Evolutionary conservation across 2,888 invertebrate species (phyloP), one percentile per base, ranked within the genome.

Genomic region (Odontocolon sp.): DNA sequence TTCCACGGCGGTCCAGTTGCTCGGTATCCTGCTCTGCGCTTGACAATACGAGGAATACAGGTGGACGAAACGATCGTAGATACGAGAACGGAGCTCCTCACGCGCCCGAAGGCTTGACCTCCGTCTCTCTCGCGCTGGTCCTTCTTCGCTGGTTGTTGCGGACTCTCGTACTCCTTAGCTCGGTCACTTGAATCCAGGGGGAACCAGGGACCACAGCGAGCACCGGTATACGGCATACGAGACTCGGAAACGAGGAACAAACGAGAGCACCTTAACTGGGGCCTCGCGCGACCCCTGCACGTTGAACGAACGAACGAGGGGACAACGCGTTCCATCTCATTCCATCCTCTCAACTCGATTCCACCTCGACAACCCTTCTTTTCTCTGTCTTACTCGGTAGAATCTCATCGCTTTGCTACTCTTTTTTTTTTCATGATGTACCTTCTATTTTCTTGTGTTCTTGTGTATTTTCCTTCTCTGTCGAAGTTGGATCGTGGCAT

Each of bases 31-130:
- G 76, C 87, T 86, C 83, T 83, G 81, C 81, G 82, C 78, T 84
- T 87, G 89, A 88, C 88, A 87, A 88, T 88, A 87, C 87, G 86
- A 84, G 86, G 88, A 89, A 88, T 86, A 88, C 89, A 89, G 89
- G 89, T 89, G 89, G 87, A 87, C 85, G 75, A 63, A 77, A 75
- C 50, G 80, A 79, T 79, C 79, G 77, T 75, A 73, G 78, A 80
- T 74, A 73, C 67, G 40, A 59, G 59, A 64, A 68, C 77, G 72
- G 63, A 61, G 64, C 72, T 71, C 71, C 63, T 67, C 50, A 61
- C n/a, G 57, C 47, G 77, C 56, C 69, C 73, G 73, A 52, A 66
- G 63, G 50, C 69, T 52, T 57, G 57, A 52, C 47, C 68, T 72
- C 42, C 33, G 66, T 54, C 61, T 31, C 69, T 70, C 63, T 31